Conservation (phyloP, 2,113 vertebrate species). For the Podarcis muralis region DNA sequence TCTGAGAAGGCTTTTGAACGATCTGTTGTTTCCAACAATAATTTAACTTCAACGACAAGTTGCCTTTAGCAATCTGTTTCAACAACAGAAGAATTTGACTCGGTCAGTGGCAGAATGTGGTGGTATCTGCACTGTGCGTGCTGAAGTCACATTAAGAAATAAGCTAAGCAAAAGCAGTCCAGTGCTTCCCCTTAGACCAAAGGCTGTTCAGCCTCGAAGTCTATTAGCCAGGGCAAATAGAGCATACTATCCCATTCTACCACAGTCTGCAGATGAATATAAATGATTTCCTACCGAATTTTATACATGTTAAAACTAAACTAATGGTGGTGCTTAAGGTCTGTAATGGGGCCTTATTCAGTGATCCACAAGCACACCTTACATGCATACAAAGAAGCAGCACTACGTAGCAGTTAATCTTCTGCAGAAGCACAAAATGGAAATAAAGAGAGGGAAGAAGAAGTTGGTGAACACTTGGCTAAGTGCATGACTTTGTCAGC, state of each 20-base stretch:
- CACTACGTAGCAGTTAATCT: neutral
- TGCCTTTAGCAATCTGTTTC: neutral
- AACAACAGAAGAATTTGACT: neutral
- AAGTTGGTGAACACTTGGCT: neutral
- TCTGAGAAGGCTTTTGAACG: neutral
- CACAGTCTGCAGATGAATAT: neutral
- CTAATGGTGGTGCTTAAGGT: slow-evolving; percentile 1
- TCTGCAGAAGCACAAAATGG: neutral
- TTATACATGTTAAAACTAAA: slow-evolving; percentile 7
- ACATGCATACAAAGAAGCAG: neutral
- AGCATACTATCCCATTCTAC: neutral
- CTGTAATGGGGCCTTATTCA: neutral
- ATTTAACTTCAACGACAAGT: neutral
- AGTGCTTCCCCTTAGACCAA: neutral
- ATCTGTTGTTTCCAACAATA: neutral
- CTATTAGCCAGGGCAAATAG: neutral
- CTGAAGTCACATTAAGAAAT: neutral
- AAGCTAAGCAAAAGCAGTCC: slow-evolving; percentile 3
- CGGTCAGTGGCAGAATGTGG: neutral
- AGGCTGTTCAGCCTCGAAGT: neutral
- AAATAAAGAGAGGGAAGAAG: too few relatives aligned
- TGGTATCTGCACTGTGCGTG: neutral
- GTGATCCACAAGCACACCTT: neutral
- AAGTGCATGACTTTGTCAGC: neutral
- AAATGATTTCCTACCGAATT: neutral